Percentiles rank a stretch among this genome's conserved stretches.
phyloP scores from a whole-genome alignment of 2,888 invertebrate species.

The Theodoxus fluviatilis region DNA sequence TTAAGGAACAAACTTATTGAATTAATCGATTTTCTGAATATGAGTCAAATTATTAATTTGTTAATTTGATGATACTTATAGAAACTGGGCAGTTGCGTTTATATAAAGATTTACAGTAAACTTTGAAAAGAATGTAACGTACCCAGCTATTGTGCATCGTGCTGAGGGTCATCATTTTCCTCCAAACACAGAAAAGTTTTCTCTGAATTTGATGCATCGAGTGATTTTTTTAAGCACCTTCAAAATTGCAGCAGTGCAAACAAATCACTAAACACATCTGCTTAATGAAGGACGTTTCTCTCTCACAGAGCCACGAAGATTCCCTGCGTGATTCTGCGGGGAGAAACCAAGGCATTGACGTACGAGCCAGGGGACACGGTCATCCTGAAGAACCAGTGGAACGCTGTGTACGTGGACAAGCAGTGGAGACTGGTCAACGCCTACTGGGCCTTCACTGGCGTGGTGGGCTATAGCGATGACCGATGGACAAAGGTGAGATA shows the following conservation, averaged over 20 bases:
- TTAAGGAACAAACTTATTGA: too few relatives aligned
- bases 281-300: neutral
- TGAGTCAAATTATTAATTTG: too few relatives aligned
- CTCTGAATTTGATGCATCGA: too few relatives aligned
- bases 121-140: too few relatives aligned
- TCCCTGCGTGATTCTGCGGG: constrained; percentile 44
- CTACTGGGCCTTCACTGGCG: constrained; percentile 45
- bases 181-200: too few relatives aligned
- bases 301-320: constrained; percentile 41
- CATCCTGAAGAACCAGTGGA: constrained; percentile 45
- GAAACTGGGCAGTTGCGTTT: too few relatives aligned
- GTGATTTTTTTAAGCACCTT: neutral
- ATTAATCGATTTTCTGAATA: too few relatives aligned
- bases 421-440: constrained; percentile 51
- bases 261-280: neutral
- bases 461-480: constrained; percentile 35
- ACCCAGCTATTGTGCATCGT: too few relatives aligned
- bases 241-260: neutral
- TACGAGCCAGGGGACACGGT: constrained; percentile 45
- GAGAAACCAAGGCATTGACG: constrained; percentile 43
- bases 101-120: too few relatives aligned
- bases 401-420: constrained; percentile 43
- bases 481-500: constrained; percentile 43
- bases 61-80: too few relatives aligned
- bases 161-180: too few relatives aligned